Percentiles rank a stretch among this genome's conserved stretches.
Conservation (phyloP, 2,888 invertebrate genomes). For the Euzophera pinguis region DNA sequence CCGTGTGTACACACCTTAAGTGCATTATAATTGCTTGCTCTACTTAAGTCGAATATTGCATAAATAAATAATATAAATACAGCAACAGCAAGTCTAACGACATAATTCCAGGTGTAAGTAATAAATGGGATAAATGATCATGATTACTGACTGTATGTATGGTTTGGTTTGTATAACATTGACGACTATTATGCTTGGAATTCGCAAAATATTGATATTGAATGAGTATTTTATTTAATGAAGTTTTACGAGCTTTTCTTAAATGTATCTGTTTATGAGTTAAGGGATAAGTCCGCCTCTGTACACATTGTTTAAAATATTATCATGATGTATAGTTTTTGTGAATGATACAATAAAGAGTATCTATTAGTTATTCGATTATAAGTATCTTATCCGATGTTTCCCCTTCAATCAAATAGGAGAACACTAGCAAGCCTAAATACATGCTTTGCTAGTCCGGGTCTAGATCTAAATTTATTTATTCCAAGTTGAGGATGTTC, state of each 20-base stretch:
- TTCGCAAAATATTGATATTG: neutral
- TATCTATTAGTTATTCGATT: no score
- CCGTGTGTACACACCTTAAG: slow-evolving; percentile 43
- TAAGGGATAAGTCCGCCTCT: no score
- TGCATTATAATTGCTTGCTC: slow-evolving; percentile 52
- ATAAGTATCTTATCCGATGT: no score
- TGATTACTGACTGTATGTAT: slow-evolving; percentile 37
- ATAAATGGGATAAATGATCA: slow-evolving; percentile 51
- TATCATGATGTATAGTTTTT: no score
- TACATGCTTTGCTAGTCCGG: neutral
- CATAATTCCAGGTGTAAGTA: slow-evolving; percentile 41
- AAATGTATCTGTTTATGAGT: no score
- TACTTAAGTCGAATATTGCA: slow-evolving; percentile 41
- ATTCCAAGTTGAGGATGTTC: neutral
- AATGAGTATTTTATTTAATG: neutral
- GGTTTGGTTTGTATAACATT: slow-evolving; percentile 9
- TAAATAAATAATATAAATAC: slow-evolving; percentile 57
- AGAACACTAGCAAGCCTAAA: neutral
- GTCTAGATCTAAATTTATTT: neutral
- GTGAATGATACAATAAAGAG: no score
- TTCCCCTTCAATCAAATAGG: no score
- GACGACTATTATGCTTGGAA: neutral
- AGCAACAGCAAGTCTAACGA: slow-evolving; percentile 44
- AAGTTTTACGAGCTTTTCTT: no score
- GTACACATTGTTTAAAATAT: no score